Evolutionary conservation across 2,888 invertebrate species (phyloP), one percentile per base, ranked within the genome.

Genomic region (Onchidella celtica): DNA sequence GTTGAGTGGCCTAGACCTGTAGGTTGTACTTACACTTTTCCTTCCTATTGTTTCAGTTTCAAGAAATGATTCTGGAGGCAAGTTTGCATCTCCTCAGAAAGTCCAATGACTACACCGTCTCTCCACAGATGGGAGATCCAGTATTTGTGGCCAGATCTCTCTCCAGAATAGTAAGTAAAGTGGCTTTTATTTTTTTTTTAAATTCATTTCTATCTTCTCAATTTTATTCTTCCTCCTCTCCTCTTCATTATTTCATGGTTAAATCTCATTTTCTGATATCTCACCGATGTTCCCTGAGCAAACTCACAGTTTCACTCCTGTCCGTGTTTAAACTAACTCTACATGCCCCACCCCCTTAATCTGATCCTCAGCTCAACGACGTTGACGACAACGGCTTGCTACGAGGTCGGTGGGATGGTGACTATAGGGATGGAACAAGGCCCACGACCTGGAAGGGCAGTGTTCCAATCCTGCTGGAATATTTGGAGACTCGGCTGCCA

Each of bases 371-470:
- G 82, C 55, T 82, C 11, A 82, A 82, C 70, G 68, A 79, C 79
- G 36, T n/a, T 21, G 89, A 89, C 76, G 87, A 89, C 21, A 82
- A 85, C 34, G 88, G 88, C 0, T 86, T 90, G 1, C 74, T 91
- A 73, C 69, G 57, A 3, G 91, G 91, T 6, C 87, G 88, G 40
- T 91, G 91, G 91, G 83, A 86, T 9, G 90, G 90, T 3, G 79
- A 85, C 29, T 91, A 89, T 79, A 74, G 77, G 0, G 86, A 84
- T 21, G 85, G 84, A 34, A 74, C 61, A 29, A 74, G 83, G 0
- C 89, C 89, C 4, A 82, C 85, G 70, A 84, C 83, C n/a, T 89
- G 89, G 89, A 83, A 63, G 0, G 91, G 91, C 40, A 90, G 90
- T 82, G 89, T 87, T 3, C 85, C 82, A 40, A 91, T 91, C 24